Evolutionary conservation across 92 coral and sea anemone species (phyloP).

Genomic region (Porites evermanni): DNA sequence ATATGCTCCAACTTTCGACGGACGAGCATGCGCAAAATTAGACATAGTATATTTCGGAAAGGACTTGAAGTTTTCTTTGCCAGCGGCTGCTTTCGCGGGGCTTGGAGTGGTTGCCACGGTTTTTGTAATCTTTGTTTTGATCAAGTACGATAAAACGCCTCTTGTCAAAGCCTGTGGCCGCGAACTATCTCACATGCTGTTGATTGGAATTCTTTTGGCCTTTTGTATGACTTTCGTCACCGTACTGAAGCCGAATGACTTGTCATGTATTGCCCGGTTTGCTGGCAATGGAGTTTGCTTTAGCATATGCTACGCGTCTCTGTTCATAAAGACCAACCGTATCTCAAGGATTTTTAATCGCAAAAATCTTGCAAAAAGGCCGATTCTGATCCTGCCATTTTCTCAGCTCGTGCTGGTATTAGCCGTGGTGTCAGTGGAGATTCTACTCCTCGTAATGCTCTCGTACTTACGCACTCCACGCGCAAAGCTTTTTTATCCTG

Average conservation of each 20-base stretch:
- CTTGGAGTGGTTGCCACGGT: constrained; percentile 77
- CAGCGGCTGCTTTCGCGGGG: constrained; percentile 80
- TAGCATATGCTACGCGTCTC: constrained; percentile 91
- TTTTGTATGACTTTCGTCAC: constrained; percentile 76
- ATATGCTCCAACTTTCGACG: constrained; percentile 70
- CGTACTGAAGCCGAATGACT: constrained; percentile 71
- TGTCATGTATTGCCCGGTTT: constrained; percentile 83
- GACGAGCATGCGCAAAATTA: constrained; percentile 69
- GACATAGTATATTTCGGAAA: constrained; percentile 78
- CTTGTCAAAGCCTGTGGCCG: constrained; percentile 97
- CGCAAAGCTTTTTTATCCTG: constrained; percentile 73
- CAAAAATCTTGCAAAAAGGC: constrained; percentile 88
- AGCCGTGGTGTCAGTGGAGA: constrained; percentile 90
- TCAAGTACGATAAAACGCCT: constrained; percentile 85
- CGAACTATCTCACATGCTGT: constrained; percentile 85
- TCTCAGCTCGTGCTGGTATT: constrained; percentile 88
- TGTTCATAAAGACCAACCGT: constrained; percentile 95
- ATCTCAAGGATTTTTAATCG: constrained; percentile 98
- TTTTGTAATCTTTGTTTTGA: constrained; percentile 75
- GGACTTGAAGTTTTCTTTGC: constrained; percentile 67
- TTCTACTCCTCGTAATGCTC: constrained; percentile 81
- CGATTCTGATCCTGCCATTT: constrained; percentile 91
- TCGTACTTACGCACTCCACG: constrained; percentile 78
- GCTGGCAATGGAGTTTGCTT: constrained; percentile 87
- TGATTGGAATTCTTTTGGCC: constrained; percentile 81